Conservation (phyloP, 2,888 invertebrate species). For the Incurvaria masculella region DNA sequence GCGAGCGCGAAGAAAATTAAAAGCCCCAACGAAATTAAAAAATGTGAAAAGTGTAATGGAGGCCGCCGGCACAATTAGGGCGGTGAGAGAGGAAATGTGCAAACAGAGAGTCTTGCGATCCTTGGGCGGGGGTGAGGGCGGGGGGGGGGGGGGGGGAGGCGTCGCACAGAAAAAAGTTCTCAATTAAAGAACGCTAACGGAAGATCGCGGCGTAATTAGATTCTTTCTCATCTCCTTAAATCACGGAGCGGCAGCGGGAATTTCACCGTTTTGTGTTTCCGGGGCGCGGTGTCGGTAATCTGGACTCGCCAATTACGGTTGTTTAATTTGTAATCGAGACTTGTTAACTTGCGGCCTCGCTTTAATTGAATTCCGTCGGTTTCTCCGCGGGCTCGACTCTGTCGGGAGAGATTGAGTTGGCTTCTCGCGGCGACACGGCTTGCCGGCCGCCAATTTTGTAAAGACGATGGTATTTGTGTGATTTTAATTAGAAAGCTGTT, state of each 20-base stretch:
- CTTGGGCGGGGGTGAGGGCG: slow-evolving; percentile 18
- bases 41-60: slow-evolving; percentile 55
- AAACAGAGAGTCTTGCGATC: slow-evolving; percentile 30
- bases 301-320: slow-evolving; percentile 39
- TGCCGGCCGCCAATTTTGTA: too few species aligned
- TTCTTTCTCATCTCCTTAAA: slow-evolving; percentile 52
- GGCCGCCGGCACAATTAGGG: slow-evolving; percentile 38
- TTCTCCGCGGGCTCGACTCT: slow-evolving; percentile 15
- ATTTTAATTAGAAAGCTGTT: too few species aligned
- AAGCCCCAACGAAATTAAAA: slow-evolving; percentile 54
- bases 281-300: slow-evolving; percentile 6
- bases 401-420: too few species aligned
- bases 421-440: too few species aligned
- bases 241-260: slow-evolving; percentile 21
- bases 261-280: too few species aligned
- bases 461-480: too few species aligned
- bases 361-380: slow-evolving; percentile 43
- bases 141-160: slow-evolving; percentile 15
- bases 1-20: slow-evolving; percentile 52
- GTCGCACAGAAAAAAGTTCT: slow-evolving; percentile 32
- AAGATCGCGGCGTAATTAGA: slow-evolving; percentile 50
- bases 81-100: slow-evolving; percentile 31
- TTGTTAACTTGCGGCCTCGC: slow-evolving; percentile 44
- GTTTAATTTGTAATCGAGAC: slow-evolving; percentile 56
- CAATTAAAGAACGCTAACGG: slow-evolving; percentile 50